Base-by-base conservation (phyloP, 2,113 vertebrate species). In the Podarcis raffonei region DNA sequence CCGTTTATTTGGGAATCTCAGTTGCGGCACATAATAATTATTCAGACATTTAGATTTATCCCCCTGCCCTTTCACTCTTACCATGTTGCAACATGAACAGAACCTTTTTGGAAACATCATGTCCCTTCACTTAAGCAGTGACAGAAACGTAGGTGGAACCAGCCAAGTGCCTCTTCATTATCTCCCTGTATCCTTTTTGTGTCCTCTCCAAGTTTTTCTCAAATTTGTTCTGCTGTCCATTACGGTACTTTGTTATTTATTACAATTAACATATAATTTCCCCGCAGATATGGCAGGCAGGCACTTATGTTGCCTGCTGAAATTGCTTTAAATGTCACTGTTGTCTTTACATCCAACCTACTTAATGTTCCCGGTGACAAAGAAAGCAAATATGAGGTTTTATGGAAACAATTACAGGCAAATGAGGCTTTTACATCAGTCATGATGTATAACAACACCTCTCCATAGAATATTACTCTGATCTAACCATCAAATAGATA, bases 21-120 rank as follows among this genome's bases (percentile, higher is more conserved):
- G 94, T 92, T 93, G 93, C 87, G 91, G 91, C 89, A 92, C 69
- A 83, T 0, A 90, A 87, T 89, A 89, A 84, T 93, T 91, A 83
- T 80, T 92, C 86, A 35, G 39, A 83, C 68, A 65, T 92, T 88
- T 82, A 53, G 22, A 71, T 77, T 79, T 94, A 90, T 94, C 90
- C 90, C 91, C 84, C 89, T 83, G 92, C 93, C 86, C 81, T 90
- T 88, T 87, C 92, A 78, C 30, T 62, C 2, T 62, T 35, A 11
- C 87, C n/a, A 5, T 91, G 37, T 84, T 92, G 69, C 22, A 89
- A 87, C 42, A 89, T 68, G 89, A 94, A 84, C 59, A 62, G 1
- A 88, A 78, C 32, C 83, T 92, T 16, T 39, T 23, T 87, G 85
- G 74, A 95, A 93, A 94, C 57, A 85, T 84, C 32, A 15, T 81